phyloP scores from a whole-genome alignment of 2,888 invertebrate genomes.

The Polymixis lichenea region DNA sequence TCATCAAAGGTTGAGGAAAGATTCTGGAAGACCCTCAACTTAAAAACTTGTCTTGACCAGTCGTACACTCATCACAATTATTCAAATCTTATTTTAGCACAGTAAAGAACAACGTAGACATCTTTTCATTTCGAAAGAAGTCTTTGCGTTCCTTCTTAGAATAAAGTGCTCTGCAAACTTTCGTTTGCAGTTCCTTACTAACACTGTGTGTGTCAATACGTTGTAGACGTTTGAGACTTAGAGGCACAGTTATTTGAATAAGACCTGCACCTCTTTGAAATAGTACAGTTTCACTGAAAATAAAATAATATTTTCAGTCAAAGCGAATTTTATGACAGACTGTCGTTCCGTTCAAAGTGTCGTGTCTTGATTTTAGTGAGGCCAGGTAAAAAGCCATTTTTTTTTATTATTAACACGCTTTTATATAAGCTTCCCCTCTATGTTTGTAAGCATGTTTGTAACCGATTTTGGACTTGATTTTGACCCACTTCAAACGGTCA shows the following conservation, averaged over 20 bases:
- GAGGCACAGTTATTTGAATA: slow-evolving; percentile 33
- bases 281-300: not conserved
- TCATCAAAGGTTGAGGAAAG: not conserved
- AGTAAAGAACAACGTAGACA: not conserved
- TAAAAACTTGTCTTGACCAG: not conserved
- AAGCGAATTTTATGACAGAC: not conserved
- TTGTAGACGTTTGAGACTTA: slow-evolving; percentile 4
- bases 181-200: slow-evolving; percentile 4
- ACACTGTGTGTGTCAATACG: slow-evolving; percentile 27
- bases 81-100: not conserved
- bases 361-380: slow-evolving; percentile 1
- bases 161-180: slow-evolving; percentile 26
- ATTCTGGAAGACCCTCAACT: not conserved
- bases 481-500: no score
- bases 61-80: not conserved
- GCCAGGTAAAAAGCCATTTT: not conserved
- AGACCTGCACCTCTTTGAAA: slow-evolving; percentile 26
- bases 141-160: not conserved
- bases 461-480: no score
- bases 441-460: no score
- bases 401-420: no score
- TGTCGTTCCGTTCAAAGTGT: not conserved
- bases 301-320: slow-evolving; percentile 11
- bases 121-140: not conserved
- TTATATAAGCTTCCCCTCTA: no score